Evolutionary conservation across 2,113 vertebrate genomes (phyloP).

Genomic region (Scartelaos histophorus): DNA sequence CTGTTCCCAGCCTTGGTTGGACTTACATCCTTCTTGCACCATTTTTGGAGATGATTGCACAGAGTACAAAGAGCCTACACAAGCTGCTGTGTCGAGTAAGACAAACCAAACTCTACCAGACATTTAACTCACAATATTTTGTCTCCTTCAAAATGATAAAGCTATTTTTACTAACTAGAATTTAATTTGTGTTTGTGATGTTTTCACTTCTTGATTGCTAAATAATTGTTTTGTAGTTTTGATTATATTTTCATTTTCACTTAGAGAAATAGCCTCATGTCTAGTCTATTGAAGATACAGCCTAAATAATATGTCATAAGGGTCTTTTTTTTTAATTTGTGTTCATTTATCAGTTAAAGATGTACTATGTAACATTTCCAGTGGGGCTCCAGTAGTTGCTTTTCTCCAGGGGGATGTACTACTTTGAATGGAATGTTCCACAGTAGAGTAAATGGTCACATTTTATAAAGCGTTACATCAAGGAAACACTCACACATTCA

Average conservation of each 20-base stretch:
- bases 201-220: background rate
- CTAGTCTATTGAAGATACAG: too few relatives aligned
- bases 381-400: too few relatives aligned
- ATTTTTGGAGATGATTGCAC: background rate
- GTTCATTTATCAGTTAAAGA: too few relatives aligned
- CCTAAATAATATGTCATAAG: too few relatives aligned
- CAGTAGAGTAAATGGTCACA: too few relatives aligned
- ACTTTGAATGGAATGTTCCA: too few relatives aligned
- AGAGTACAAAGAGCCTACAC: background rate
- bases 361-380: too few relatives aligned
- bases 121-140: background rate
- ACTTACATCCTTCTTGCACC: background rate
- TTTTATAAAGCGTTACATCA: too few relatives aligned
- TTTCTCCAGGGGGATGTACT: too few relatives aligned
- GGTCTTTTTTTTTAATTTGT: too few relatives aligned
- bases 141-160: background rate
- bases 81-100: background rate
- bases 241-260: too few relatives aligned
- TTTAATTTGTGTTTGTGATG: background rate
- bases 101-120: background rate
- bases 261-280: background rate
- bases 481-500: too few relatives aligned
- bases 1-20: background rate
- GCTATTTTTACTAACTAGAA: background rate
- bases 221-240: background rate